These are phyloP conservation scores for Eulacestoma nigropectus DNA, from an alignment of 2,113 vertebrate species.

Conservation along the genomic window DNA sequence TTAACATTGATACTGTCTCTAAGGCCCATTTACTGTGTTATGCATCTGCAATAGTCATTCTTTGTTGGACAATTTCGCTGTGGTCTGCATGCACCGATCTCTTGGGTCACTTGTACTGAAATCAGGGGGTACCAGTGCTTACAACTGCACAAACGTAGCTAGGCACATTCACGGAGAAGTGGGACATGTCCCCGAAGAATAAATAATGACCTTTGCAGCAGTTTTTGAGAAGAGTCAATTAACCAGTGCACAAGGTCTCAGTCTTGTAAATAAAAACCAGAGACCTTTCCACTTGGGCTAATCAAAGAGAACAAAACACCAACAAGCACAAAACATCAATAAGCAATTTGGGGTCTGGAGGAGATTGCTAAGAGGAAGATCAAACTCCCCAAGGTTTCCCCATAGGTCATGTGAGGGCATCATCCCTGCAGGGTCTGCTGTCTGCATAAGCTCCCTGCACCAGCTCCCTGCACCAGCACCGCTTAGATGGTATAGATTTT, in stretches of 20 bases:
- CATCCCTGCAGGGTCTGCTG: not conserved
- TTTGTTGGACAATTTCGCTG: not conserved
- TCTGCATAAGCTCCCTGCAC: not conserved
- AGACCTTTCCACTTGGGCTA: not conserved
- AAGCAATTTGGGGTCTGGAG: not conserved
- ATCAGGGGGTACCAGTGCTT: not conserved
- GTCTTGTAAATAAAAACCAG: not conserved
- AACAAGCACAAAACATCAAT: not conserved
- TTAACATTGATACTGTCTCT: not conserved
- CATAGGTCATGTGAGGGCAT: not conserved
- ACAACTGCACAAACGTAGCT: not conserved
- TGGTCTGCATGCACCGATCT: not conserved
- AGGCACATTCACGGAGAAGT: not conserved
- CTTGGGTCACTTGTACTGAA: not conserved
- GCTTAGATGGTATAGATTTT: not conserved
- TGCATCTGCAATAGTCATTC: not conserved
- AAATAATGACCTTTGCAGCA: not conserved
- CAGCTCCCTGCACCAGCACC: accelerated
- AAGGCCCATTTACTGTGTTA: not conserved
- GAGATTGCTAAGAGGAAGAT: not conserved
- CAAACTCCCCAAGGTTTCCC: not conserved
- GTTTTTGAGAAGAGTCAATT: not conserved
- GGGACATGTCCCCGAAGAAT: not conserved
- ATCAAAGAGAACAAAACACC: not conserved
- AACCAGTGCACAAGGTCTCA: not conserved